These are phyloP conservation scores for Lordiphosa mommai DNA, from an alignment of 1,140 invertebrate species.

Conservation along the genomic window DNA sequence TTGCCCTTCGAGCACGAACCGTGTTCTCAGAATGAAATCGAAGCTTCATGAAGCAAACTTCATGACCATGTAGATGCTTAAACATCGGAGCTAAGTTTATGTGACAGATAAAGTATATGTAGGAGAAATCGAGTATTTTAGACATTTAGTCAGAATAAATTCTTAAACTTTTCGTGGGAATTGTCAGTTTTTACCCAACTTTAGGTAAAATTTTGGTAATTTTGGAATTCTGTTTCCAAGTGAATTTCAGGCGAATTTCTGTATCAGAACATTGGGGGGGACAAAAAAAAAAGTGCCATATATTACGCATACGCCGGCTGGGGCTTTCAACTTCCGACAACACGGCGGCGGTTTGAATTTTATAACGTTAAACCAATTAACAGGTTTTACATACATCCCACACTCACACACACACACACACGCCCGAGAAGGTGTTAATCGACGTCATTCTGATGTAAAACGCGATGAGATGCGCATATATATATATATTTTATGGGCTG, in stretches of 20 bases:
- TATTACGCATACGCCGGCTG: slow-evolving; percentile 56
- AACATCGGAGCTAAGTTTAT: no score
- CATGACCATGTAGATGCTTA: no score
- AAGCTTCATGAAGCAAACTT: no score
- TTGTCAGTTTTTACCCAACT: no score
- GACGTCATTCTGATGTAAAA: slow-evolving; percentile 73
- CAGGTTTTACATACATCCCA: slow-evolving; percentile 36
- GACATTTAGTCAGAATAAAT: no score
- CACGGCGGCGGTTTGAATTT: slow-evolving; percentile 59
- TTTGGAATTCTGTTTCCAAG: neutral
- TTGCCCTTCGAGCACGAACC: no score
- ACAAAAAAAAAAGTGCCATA: slow-evolving; percentile 14
- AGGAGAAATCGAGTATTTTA: no score
- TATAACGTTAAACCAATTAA: slow-evolving; percentile 75
- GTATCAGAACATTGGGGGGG: neutral
- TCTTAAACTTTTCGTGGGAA: no score
- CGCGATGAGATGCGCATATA: slow-evolving; percentile 49
- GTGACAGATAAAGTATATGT: no score
- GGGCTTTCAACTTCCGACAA: slow-evolving; percentile 46
- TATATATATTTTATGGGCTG: slow-evolving; percentile 50
- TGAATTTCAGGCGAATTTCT: neutral
- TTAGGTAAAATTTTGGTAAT: no score
- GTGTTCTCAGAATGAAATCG: no score
- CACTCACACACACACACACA: slow-evolving; percentile 3
- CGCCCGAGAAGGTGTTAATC: slow-evolving; percentile 59